Evolutionary conservation across 2,888 invertebrate genomes (phyloP), one percentile per base, ranked within the genome.

Genomic region (Caenorhabditis angaria): DNA sequence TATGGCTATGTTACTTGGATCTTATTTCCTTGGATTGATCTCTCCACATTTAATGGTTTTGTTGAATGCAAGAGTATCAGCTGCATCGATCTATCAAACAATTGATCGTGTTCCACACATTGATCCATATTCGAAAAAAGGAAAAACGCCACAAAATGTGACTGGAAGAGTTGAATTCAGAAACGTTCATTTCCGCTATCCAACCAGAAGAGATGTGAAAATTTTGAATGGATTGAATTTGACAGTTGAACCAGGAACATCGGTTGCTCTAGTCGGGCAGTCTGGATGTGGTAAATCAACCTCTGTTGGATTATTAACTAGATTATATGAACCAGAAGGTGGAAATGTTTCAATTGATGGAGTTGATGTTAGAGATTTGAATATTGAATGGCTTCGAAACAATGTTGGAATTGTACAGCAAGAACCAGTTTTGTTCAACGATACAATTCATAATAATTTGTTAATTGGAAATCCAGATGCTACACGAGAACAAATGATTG

Each of bases 401-500:
- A 62, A 60, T 25, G 77, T 85, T 12, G 85, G 85, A 61, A 81
- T 85, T 20, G 85, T 85, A 3, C 82, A 82, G 63, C 85, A 85
- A 67, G 85, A 85, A 55, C 85, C 85, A 6, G 73, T 75, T 48
- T 68, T 85, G 1, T 85, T 85, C 74, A 81, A 82, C 55, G 83
- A 80, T 50, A 83, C 83, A 8, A 78, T 85, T 32, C 81, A 73
- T 20, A 74, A 75, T 59, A 82, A 80, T 50, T 63, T 85, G 32
- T 65, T 74, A 14, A 70, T 80, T 29, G 85, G 85, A 57, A 77
- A 71, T 27, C 78, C 80, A 18, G 62, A 54, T 2, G 73, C 83
- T 22, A 72, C 82, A 8, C 59, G 69, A 20, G 80, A 80, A 48
- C 60, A 82, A 55, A 83, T 85, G 75, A 70, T 81, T 35, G 72